Evolutionary conservation across 2,888 invertebrate genomes (phyloP).

Genomic region (Vannuccia rotundouncinata): DNA sequence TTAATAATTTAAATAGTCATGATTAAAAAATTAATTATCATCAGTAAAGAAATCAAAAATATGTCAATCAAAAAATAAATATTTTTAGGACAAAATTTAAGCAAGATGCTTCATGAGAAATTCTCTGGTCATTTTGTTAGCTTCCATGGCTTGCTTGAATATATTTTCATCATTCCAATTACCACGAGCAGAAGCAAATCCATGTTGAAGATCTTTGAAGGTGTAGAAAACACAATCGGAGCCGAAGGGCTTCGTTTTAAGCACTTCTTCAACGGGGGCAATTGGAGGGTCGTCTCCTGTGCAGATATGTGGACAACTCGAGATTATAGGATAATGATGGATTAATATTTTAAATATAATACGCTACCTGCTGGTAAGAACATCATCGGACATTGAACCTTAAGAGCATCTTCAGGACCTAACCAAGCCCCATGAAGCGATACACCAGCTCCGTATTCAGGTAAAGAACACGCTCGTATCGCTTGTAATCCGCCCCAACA

Average conservation of each 20-base stretch:
- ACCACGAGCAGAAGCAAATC: constrained; percentile 38
- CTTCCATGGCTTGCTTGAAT: neutral
- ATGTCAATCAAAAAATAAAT: no score
- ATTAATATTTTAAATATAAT: neutral
- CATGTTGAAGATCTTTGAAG: constrained; percentile 32
- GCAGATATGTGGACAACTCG: neutral
- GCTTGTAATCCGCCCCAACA: constrained; percentile 40
- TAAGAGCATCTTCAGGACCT: neutral
- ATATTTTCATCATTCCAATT: constrained; percentile 32
- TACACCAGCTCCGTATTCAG: constrained; percentile 26
- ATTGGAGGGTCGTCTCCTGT: constrained; percentile 21
- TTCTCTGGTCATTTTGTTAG: neutral
- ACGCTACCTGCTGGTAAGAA: constrained; percentile 35
- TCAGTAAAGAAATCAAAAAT: no score
- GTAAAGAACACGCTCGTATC: constrained; percentile 34
- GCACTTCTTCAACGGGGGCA: constrained; percentile 1
- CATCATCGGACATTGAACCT: constrained; percentile 35
- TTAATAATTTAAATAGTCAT: no score
- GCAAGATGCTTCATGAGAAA: constrained; percentile 30
- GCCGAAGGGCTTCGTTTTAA: constrained; percentile 25
- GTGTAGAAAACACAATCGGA: constrained; percentile 33
- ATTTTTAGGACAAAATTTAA: no score
- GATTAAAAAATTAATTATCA: no score
- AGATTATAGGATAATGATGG: neutral
- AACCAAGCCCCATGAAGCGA: constrained; percentile 37